Evolutionary conservation across 2,797 vertebrate species (phyloP).

Genomic region (Micrastur ruficollis): DNA sequence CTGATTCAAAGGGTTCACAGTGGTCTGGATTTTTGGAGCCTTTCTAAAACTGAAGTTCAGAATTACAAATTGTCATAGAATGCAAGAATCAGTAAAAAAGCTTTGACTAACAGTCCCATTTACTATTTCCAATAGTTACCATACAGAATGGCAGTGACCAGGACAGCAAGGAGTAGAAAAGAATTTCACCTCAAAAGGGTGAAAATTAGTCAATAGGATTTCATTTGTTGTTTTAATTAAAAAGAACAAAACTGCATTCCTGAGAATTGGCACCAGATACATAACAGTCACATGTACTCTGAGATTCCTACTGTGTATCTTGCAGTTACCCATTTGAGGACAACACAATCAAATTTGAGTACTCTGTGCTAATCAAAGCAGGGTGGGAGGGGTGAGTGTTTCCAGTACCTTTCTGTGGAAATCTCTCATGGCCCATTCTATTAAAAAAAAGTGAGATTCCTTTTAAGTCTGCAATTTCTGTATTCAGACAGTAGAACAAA

Average conservation of each 20-base stretch:
- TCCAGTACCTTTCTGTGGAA: neutral
- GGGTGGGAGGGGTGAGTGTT: neutral
- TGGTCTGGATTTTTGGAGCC: neutral
- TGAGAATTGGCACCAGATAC: neutral
- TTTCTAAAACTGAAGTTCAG: neutral
- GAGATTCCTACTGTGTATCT: neutral
- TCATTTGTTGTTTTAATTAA: neutral
- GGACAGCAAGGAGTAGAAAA: neutral
- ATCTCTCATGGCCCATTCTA: neutral
- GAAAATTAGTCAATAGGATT: neutral
- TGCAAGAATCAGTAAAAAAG: neutral
- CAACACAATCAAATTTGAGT: neutral
- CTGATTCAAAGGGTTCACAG: neutral
- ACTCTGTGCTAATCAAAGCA: neutral
- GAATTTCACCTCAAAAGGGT: neutral
- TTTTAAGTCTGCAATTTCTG: neutral
- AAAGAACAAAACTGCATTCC: neutral
- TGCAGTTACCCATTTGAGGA: neutral
- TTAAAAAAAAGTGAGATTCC: neutral
- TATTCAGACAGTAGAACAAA: neutral
- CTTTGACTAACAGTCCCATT: neutral
- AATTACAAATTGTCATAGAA: neutral
- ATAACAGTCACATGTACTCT: neutral
- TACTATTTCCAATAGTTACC: neutral
- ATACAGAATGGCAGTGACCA: neutral